Evolutionary conservation across 2,113 vertebrate genomes (phyloP), one percentile per base, ranked within the genome.

Genomic region (Tetraodon nigroviridis): DNA sequence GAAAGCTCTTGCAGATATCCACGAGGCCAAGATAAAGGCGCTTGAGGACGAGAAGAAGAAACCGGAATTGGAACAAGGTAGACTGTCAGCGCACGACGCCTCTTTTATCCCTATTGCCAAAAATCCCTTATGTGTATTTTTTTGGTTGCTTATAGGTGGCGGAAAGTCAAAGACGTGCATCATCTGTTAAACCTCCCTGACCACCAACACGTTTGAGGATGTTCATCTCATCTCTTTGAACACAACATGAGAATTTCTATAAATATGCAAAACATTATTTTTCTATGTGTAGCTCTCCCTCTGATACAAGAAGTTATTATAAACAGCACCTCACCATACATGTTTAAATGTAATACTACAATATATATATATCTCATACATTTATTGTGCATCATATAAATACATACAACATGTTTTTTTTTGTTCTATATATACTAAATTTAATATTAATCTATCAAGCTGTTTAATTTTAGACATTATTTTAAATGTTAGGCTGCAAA

Each of bases 81-180:
- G 3, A 6, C 24, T 3, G 5, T n/a, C 15, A 16, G 44, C 14
- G 14, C 18, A 21, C 48, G 22, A 15, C 37, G n/a, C 32, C 7
- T 19, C 16, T 18, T 17, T 6, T 19, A 46, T 7, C 16, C 14
- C 6, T 11, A 12, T 21, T 15, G 1, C 1, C 6, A 1, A 45
- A 7, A 32, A 0, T 50, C 19, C 46, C 58, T 71, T 5, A 73
- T 32, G 44, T n/a, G 1, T 5, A 17, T 22, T 7, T 57, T 17
- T 55, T 6, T 55, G 55, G 70, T 24, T 53, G 18, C 32, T 51
- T 53, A 64, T 57, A 56, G 89, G 90, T 0, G 73, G 19, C 6
- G 90, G 80, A 51, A 96, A 95, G 87, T 94, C 94, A 70, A 98
- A 96, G 91, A 98, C 94, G 1, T 96, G 94, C 81, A 84, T 87